These are phyloP conservation scores for Palythoa caribaeorum DNA, from an alignment of 92 coral and sea anemone genomes.

Conservation along the genomic window DNA sequence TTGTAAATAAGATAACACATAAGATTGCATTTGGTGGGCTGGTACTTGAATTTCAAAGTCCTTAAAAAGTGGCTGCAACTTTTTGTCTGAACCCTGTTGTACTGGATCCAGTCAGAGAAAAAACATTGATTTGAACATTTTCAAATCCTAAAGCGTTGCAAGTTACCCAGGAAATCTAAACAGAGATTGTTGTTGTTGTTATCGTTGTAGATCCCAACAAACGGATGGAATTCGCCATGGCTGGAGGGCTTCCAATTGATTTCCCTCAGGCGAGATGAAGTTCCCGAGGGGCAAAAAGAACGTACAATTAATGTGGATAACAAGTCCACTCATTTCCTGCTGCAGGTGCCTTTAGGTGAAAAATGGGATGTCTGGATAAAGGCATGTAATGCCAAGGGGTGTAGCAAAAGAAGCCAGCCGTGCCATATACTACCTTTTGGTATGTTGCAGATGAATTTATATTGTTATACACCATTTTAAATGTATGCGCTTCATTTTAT, in stretches of 20 bases:
- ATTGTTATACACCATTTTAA: too few species aligned
- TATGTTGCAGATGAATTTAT: neutral
- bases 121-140: too few species aligned
- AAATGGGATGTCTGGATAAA: neutral
- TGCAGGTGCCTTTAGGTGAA: neutral
- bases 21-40: too few species aligned
- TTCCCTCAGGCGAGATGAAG: neutral
- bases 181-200: too few species aligned
- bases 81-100: too few species aligned
- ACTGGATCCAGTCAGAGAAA: too few species aligned
- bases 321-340: neutral
- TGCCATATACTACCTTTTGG: neutral
- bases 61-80: too few species aligned
- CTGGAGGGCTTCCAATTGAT: neutral
- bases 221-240: constrained; percentile 6
- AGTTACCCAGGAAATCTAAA: too few species aligned
- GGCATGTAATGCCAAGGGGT: neutral
- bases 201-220: neutral
- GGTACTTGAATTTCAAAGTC: too few species aligned
- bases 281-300: constrained; percentile 2
- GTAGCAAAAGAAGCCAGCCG: neutral
- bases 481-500: too few species aligned
- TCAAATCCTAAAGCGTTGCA: too few species aligned
- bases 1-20: too few species aligned
- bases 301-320: neutral